These are phyloP conservation scores for Salvelinus fontinalis DNA, from an alignment of 2,113 vertebrate species.

Conservation along the genomic window DNA sequence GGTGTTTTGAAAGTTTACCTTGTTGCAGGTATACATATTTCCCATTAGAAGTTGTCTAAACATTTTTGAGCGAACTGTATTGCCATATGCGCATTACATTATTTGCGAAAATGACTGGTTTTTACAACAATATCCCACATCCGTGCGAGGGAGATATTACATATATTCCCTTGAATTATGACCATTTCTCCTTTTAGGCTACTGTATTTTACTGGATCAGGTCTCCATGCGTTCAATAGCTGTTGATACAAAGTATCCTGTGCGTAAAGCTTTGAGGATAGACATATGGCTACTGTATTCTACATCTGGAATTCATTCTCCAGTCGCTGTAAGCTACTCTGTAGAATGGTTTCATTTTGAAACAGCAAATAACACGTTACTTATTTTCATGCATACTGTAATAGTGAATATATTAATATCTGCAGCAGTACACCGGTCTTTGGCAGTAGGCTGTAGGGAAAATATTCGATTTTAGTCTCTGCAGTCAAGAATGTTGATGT, in stretches of 20 bases:
- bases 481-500: slow-evolving; percentile 12
- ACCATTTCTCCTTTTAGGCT: not conserved
- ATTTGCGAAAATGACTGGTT: not conserved
- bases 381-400: not conserved
- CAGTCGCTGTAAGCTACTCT: too few species aligned
- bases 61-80: not conserved
- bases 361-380: not conserved
- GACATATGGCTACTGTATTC: not conserved
- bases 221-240: too few species aligned
- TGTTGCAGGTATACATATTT: not conserved
- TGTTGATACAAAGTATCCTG: too few species aligned
- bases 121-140: too few species aligned
- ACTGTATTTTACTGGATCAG: not conserved
- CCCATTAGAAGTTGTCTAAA: not conserved
- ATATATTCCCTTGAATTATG: not conserved
- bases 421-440: not conserved
- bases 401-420: not conserved
- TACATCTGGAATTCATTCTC: not conserved
- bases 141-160: not conserved
- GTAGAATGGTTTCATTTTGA: not conserved
- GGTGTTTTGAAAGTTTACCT: too few species aligned
- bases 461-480: slow-evolving; percentile 12
- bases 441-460: not conserved
- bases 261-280: not conserved
- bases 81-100: not conserved